Base-by-base conservation (phyloP, 1,140 invertebrate species). In the Caenorhabditis briggsae region DNA sequence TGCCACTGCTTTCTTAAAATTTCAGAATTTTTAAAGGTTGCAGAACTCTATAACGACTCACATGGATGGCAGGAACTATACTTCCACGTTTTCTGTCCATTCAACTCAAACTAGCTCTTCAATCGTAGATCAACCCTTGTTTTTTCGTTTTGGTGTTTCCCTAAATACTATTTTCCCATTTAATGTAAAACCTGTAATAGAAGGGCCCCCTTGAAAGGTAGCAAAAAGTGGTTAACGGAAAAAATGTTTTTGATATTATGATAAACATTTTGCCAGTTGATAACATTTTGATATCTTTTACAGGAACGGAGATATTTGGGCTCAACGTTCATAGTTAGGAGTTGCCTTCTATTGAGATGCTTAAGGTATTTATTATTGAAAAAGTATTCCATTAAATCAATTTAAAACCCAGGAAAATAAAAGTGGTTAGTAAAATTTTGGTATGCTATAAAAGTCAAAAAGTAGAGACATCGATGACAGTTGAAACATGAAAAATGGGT, bases 61-160 rank as follows among this genome's bases (percentile, higher is more conserved):
- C 70, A 50, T 78, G 70, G 18, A 78, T 53, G 9, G 70, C 70
- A 78, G 70, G 70, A 78, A 78, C 46, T 50, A 78, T 25, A 78
- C 70, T 78, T 48, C 70, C 70, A 78, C 70, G 70, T 78, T 50
- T 78, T 78, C 70, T 78, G 70, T 78, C 70, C 70, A 78, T 78
- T 78, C 70, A 78, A 78, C 23, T 50, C 20, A 70, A 70, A 25
- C 14, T 33, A 53, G n/a, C 55, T 41, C 11, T 59, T 14, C 53
- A 16, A 83, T n/a, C 18, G 25, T 50, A n/a, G 53, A 83, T 58
- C 53, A 20, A 41, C 18, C 14, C 11, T 20, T 43, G 58, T 2
- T 83, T 2, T 0, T 48, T 58, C 18, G 8, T 58, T n/a, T 20
- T 18, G 55, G 23, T 46, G 33, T 41, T 61, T 83, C 16, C 16